Percentiles rank a stretch among this genome's conserved stretches.
Conservation (phyloP, 2,113 vertebrate genomes). For the Accipiter virgatus region DNA sequence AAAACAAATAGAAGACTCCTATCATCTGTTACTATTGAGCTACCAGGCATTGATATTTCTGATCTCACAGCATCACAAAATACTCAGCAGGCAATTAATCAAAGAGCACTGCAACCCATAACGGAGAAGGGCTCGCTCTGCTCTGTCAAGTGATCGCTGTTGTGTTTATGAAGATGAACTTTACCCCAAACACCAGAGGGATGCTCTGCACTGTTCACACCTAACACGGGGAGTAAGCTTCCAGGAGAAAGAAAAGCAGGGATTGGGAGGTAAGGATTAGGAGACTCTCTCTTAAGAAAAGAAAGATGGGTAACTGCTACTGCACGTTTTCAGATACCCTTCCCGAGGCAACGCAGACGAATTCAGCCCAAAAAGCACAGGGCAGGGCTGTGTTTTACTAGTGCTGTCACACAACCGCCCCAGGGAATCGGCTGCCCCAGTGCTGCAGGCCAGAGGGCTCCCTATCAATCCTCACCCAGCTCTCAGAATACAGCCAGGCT, state of each 20-base stretch:
- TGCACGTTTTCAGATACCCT: background rate
- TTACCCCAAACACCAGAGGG: background rate
- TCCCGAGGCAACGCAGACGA: fast-evolving
- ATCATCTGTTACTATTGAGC: background rate
- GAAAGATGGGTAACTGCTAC: background rate
- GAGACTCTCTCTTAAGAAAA: background rate
- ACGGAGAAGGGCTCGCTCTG: background rate
- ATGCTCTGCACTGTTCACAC: background rate
- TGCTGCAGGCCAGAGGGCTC: background rate
- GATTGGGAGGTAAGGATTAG: background rate
- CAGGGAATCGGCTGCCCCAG: background rate
- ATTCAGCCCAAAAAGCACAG: background rate
- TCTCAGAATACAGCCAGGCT: background rate
- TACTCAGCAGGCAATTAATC: background rate
- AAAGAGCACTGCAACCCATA: background rate
- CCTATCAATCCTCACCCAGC: background rate
- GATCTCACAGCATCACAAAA: background rate
- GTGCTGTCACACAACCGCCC: too few species aligned
- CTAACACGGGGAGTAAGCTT: background rate
- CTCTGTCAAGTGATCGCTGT: background rate
- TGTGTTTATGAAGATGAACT: background rate
- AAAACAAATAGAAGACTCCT: background rate
- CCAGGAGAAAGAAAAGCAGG: background rate
- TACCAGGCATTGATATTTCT: background rate
- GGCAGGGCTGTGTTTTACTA: background rate